Percentiles rank a stretch among this genome's conserved stretches.
Evolutionary conservation across 2,113 vertebrate genomes (phyloP).

Genomic region (Beaufortia kweichowensis): DNA sequence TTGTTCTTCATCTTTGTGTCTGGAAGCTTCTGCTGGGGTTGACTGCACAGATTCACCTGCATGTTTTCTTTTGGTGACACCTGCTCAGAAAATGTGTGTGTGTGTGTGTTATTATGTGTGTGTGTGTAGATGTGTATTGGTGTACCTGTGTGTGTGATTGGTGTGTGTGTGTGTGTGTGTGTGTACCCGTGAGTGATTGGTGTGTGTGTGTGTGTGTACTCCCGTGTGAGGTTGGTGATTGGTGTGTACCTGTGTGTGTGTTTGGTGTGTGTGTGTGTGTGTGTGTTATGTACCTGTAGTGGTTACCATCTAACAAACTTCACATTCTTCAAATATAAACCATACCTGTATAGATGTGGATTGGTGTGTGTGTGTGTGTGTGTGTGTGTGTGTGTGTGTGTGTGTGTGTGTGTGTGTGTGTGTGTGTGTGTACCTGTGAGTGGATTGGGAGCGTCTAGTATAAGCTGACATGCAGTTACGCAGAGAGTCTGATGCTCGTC

Average conservation of each 20-base stretch:
- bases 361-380: neutral
- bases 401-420: neutral
- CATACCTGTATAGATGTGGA: no score
- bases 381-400: neutral
- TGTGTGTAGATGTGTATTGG: neutral
- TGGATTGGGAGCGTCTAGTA: neutral
- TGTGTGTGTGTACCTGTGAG: neutral
- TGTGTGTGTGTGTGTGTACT: slow-evolving; percentile 7
- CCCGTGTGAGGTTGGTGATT: neutral
- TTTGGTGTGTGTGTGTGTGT: neutral
- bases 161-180: neutral
- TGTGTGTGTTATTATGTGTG: neutral
- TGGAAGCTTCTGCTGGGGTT: neutral
- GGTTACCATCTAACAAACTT: no score
- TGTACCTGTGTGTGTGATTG: neutral
- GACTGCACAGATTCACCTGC: neutral
- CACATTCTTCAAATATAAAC: no score
- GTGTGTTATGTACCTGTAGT: no score
- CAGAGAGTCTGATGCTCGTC: neutral
- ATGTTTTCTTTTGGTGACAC: neutral
- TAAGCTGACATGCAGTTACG: slow-evolving; percentile 8
- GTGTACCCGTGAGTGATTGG: neutral
- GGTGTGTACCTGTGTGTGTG: neutral
- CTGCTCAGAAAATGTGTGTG: neutral
- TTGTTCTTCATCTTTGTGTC: neutral